Base-by-base conservation (phyloP, 2,113 vertebrate genomes). In the Micromys minutus region DNA sequence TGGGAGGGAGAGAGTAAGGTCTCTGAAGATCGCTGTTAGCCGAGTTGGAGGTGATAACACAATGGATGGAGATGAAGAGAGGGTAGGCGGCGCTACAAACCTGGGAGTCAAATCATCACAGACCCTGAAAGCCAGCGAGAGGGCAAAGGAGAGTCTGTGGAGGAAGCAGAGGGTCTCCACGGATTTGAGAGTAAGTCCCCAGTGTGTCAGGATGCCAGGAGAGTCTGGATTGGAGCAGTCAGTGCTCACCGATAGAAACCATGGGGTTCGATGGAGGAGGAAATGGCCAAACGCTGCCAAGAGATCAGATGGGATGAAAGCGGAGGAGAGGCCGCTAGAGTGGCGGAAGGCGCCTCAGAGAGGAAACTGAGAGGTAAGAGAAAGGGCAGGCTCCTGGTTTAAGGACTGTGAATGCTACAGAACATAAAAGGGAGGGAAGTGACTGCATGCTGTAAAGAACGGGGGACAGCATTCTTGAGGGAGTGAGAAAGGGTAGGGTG, bases 81-180 rank as follows among this genome's bases (percentile, higher is more conserved):
- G 39, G 21, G 57, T 63, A 3, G 17, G 22, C n/a, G 55, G 55
- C 29, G 13, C 57, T 63, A 47, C 42, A 42, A 42, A 3, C 59
- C 39, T 34, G 81, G 79, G 59, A 84, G 19, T 63, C 81, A 61
- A 84, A 31, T 63, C 81, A 61, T 34, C 8, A 7, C 13, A 63
- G 39, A 9, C 59, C 29, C n/a, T 31, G 7, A 61, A 61, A 84
- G 57, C 57, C 26, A 4, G 47, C 29, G 39, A 26, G 21, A 50
- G 21, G 26, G 8, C 0, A 0, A 0, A 16, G 36, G 42, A 50
- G 26, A 19, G 34, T 52, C 36, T 22, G 21, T 1, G 16, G 81
- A 71, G 4, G 39, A 6, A 79, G 11, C 47, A 76, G 29, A 15
- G n/a, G 65, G 5, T 55, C n/a, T 0, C 59, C 42, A 19, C 9